Conservation (phyloP, 1,140 invertebrate genomes). For the Spodoptera litura region DNA sequence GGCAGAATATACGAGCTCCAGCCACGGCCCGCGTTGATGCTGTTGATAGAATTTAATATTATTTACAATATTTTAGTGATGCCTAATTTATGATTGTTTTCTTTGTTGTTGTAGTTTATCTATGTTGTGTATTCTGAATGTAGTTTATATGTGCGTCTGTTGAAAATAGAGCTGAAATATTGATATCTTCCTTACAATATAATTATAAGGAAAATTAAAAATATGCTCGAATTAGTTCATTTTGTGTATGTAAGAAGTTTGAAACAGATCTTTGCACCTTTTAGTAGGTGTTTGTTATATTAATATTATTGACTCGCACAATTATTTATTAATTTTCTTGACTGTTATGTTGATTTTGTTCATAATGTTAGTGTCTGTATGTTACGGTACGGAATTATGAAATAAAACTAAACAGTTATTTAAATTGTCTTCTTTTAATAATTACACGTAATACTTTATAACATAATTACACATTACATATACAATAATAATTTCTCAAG, state of each 20-base stretch:
- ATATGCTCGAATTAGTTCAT: conserved; percentile 2
- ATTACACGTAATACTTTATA: conserved; percentile 85
- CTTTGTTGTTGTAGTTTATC: conserved; percentile 7
- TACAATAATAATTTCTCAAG: conserved; percentile 85
- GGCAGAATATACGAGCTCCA: conserved; percentile 71
- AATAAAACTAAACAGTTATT: conserved; percentile 59
- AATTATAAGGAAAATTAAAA: neutral
- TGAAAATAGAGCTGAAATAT: conserved; percentile 13
- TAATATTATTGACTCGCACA: neutral
- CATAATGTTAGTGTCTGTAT: too few species aligned
- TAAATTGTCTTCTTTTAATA: conserved; percentile 85
- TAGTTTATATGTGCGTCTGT: neutral
- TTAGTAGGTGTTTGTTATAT: neutral
- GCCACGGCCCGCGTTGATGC: conserved; percentile 67
- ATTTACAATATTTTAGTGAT: conserved; percentile 16
- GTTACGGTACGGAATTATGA: neutral
- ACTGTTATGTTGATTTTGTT: too few species aligned
- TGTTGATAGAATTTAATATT: conserved; percentile 58
- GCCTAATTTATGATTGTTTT: neutral
- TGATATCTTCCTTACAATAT: conserved; percentile 3
- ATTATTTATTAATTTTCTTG: neutral
- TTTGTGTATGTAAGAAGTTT: neutral
- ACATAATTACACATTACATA: conserved; percentile 85
- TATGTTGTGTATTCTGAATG: neutral
- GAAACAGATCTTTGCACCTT: neutral